Evolutionary conservation across 1,140 invertebrate genomes (phyloP).

Genomic region (Yoshiicerus persimilis): DNA sequence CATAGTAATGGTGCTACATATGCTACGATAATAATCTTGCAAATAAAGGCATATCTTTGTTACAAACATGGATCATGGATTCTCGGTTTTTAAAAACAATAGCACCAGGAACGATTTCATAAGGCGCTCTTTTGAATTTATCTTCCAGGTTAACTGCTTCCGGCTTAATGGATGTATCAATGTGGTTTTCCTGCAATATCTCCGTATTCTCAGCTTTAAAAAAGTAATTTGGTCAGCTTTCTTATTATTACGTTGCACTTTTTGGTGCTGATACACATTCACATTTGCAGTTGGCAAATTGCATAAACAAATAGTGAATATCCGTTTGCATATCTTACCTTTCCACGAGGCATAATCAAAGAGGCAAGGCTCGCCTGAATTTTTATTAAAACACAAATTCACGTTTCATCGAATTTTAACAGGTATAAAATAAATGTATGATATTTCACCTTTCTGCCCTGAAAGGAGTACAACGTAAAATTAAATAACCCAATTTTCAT

Average conservation of each 20-base stretch:
- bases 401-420: too few species aligned
- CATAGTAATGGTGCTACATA: neutral
- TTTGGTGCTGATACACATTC: too few species aligned
- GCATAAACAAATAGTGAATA: neutral
- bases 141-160: neutral
- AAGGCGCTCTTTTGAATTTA: neutral
- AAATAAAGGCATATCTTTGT: neutral
- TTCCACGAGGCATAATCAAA: neutral
- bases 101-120: neutral
- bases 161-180: neutral
- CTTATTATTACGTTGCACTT: too few species aligned
- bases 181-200: neutral
- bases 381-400: neutral
- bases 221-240: too few species aligned
- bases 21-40: neutral
- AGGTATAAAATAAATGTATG: too few species aligned
- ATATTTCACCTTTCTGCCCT: neutral
- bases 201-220: neutral
- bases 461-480: neutral
- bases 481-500: neutral
- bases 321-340: neutral
- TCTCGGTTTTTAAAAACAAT: neutral
- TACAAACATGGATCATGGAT: neutral
- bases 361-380: constrained; percentile 10
- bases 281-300: neutral